Percentiles rank a stretch among this genome's conserved stretches.
phyloP scores from a whole-genome alignment of 2,888 invertebrate genomes.

The Eilema depressum region DNA sequence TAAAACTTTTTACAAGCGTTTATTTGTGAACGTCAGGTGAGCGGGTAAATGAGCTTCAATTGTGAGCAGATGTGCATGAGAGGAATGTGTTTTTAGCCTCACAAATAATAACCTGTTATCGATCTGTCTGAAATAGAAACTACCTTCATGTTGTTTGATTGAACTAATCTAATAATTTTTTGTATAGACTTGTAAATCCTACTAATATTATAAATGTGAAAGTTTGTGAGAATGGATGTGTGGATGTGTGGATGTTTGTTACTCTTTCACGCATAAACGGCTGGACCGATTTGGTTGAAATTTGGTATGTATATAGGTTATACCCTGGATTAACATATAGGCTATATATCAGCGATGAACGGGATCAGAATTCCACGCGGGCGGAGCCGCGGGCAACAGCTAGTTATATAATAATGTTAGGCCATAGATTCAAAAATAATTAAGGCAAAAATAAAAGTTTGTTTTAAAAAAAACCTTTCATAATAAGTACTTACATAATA shows the following conservation, averaged over 20 bases:
- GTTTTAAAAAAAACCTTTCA: background rate
- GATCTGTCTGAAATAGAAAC: constrained; percentile 6
- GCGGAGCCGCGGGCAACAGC: too few species aligned
- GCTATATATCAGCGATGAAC: too few species aligned
- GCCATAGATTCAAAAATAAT: background rate
- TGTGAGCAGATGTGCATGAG: constrained; percentile 5
- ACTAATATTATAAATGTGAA: too few species aligned
- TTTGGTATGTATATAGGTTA: too few species aligned
- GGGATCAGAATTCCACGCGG: too few species aligned
- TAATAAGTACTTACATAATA: constrained; percentile 5
- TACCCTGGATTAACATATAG: too few species aligned
- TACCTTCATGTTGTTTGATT: constrained; percentile 6
- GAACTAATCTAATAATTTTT: constrained; percentile 4
- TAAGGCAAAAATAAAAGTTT: constrained; percentile 2
- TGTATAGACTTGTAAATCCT: constrained; percentile 6
- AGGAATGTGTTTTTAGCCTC: constrained; percentile 6
- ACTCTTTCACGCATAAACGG: too few species aligned
- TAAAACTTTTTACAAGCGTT: constrained; percentile 6
- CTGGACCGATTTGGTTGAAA: too few species aligned
- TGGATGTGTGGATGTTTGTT: too few species aligned
- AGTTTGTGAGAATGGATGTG: too few species aligned
- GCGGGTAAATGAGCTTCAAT: constrained; percentile 6
- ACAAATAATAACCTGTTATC: constrained; percentile 4
- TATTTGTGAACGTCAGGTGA: constrained; percentile 4
- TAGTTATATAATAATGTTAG: background rate